These are phyloP conservation scores for Argyresthia albistria DNA, from an alignment of 2,888 invertebrate genomes.

Conservation along the genomic window DNA sequence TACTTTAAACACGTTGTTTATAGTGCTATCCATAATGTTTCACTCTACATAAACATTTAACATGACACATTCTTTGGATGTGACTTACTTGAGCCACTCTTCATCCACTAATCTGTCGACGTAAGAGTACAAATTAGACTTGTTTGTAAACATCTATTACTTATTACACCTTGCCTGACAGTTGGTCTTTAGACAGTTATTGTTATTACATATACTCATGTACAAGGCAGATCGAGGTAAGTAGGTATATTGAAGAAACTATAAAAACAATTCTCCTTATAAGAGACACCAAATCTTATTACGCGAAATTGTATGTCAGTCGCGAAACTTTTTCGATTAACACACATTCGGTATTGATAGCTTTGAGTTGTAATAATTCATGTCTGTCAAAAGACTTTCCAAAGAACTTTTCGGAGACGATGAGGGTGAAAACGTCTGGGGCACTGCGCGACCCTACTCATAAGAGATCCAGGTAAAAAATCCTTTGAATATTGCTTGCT, in stretches of 20 bases:
- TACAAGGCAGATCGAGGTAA: neutral
- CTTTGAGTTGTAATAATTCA: conserved; percentile 49
- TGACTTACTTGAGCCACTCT: no score
- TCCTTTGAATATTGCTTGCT: conserved; percentile 12
- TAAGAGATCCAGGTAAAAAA: conserved; percentile 32
- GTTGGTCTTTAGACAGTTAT: neutral
- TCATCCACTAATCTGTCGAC: neutral
- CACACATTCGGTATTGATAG: conserved; percentile 52
- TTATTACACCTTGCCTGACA: no score
- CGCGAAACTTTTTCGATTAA: conserved; percentile 49
- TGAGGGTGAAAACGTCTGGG: conserved; percentile 41
- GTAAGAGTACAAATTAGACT: neutral
- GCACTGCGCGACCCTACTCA: conserved; percentile 29
- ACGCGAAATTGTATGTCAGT: neutral
- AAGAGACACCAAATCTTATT: conserved; percentile 1
- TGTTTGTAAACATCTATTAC: neutral
- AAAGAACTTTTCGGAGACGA: conserved; percentile 36
- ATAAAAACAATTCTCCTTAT: neutral
- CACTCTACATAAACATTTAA: no score
- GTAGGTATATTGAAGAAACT: neutral
- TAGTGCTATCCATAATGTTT: no score
- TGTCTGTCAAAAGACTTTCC: conserved; percentile 39
- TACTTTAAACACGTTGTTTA: no score
- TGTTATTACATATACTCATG: neutral
- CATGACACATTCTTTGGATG: no score